These are phyloP conservation scores for Hemichromis elongatus DNA, from an alignment of 2,113 vertebrate species.

Conservation along the genomic window DNA sequence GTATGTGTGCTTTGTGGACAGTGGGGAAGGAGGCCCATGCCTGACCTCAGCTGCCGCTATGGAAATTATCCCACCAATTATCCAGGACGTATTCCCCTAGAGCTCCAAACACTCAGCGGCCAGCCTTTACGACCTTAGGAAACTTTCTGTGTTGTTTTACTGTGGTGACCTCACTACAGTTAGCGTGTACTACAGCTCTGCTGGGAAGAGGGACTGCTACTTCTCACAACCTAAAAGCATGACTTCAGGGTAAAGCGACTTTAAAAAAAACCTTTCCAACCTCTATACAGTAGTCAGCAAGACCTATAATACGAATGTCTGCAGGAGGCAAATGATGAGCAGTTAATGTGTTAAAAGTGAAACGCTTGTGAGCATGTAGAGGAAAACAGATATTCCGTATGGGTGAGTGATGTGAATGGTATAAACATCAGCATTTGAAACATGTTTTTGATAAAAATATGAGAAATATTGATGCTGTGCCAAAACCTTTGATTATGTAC, in stretches of 20 bases:
- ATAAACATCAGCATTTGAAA: neutral
- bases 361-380: neutral
- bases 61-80: constrained; percentile 70
- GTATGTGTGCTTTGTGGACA: constrained; percentile 29
- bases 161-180: constrained; percentile 60
- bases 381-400: neutral
- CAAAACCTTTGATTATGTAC: fast-evolving
- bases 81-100: constrained; percentile 56
- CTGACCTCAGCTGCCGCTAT: constrained; percentile 66
- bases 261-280: constrained; percentile 28
- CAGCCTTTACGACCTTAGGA: constrained; percentile 63
- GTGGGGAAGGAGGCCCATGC: constrained; percentile 51
- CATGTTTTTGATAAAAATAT: neutral
- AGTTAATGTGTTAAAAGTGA: neutral
- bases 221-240: constrained; percentile 45
- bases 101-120: constrained; percentile 51
- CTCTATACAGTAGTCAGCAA: constrained; percentile 22
- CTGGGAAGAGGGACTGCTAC: constrained; percentile 51
- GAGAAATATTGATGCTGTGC: neutral
- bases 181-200: constrained; percentile 41
- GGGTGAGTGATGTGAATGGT: neutral
- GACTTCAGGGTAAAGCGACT: constrained; percentile 45
- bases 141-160: constrained; percentile 69
- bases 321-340: neutral
- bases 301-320: neutral